Evolutionary conservation across 1,140 invertebrate genomes (phyloP).

Genomic region (Ruditapes philippinarum): DNA sequence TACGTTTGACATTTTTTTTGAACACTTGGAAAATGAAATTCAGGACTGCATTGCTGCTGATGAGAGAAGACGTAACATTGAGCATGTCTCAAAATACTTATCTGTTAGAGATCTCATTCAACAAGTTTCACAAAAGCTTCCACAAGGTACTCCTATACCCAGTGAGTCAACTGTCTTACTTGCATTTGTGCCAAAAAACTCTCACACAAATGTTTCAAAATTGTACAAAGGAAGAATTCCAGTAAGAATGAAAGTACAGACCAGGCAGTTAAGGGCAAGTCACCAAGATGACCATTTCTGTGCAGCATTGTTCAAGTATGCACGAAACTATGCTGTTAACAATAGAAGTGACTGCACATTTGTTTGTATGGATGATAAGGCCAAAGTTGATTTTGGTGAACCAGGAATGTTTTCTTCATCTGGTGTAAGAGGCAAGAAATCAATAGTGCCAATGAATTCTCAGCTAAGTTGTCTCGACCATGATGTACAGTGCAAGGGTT

Average conservation of each 20-base stretch:
- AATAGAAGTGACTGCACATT: background rate
- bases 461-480: conserved; percentile 57
- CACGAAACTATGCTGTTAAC: conserved; percentile 47
- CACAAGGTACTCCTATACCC: background rate
- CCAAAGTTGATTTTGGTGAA: conserved; percentile 69
- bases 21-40: conserved; percentile 61
- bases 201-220: background rate
- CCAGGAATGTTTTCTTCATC: conserved; percentile 36
- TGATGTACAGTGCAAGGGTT: conserved; percentile 62
- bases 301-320: conserved; percentile 30
- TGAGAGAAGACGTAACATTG: conserved; percentile 18
- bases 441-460: conserved; percentile 40
- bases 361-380: conserved; percentile 68
- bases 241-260: conserved; percentile 35
- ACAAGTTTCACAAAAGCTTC: background rate
- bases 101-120: conserved; percentile 4
- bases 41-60: conserved; percentile 47
- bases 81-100: background rate
- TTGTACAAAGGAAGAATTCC: background rate
- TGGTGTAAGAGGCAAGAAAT: conserved; percentile 63
- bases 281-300: conserved; percentile 51
- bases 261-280: background rate
- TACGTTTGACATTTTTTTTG: conserved; percentile 69
- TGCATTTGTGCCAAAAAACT: conserved; percentile 5
- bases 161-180: background rate